phyloP scores from a whole-genome alignment of 2,797 vertebrate species.

The Dryobates pubescens region DNA sequence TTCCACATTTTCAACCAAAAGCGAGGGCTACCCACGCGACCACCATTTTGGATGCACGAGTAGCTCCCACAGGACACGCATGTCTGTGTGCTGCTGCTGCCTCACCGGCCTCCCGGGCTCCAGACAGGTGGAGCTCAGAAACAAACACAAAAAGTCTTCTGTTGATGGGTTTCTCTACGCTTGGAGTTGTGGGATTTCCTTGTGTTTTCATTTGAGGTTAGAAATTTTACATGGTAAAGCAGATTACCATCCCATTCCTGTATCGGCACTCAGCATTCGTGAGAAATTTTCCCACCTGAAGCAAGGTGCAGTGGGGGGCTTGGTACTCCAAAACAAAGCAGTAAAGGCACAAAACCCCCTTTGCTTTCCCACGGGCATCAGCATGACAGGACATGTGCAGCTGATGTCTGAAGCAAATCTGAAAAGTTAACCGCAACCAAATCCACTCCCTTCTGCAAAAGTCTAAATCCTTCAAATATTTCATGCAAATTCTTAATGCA shows the following conservation, averaged over 20 bases:
- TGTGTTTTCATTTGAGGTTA: background rate
- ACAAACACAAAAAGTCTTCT: background rate
- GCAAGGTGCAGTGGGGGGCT: fast-evolving
- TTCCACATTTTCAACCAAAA: background rate
- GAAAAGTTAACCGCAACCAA: background rate
- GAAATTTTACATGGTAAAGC: background rate
- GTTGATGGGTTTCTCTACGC: background rate
- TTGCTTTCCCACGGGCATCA: background rate
- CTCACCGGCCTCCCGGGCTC: background rate
- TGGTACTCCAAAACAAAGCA: background rate
- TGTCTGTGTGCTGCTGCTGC: background rate
- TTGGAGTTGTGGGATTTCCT: background rate
- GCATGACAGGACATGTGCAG: fast-evolving
- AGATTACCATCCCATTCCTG: background rate
- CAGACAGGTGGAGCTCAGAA: background rate
- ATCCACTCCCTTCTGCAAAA: background rate
- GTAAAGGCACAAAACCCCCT: background rate
- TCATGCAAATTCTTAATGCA: background rate
- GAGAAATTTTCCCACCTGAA: background rate
- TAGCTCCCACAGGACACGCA: background rate
- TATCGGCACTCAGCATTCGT: background rate
- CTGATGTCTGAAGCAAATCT: background rate
- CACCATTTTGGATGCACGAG: background rate
- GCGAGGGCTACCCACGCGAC: background rate
- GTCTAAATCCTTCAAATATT: background rate